A percentile compares a stretch with the other conserved stretches of the same genome.
phyloP scores from a whole-genome alignment of 2,888 invertebrate genomes.

The Lampropteryx suffumata region DNA sequence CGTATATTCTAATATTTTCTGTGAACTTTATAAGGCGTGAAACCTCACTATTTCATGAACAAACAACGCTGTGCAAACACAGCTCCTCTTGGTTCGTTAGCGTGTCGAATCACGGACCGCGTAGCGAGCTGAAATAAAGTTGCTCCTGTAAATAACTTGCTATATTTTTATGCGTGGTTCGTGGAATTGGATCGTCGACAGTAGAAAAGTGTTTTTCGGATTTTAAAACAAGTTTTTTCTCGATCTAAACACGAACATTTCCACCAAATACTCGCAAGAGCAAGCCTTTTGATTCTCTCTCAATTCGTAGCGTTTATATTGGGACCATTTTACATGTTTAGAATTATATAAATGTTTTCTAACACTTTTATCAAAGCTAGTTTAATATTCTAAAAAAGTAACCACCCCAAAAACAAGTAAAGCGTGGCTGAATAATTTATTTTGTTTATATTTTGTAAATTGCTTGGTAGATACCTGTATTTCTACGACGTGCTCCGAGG shows the following conservation, averaged over 20 bases:
- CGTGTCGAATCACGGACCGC: slow-evolving; percentile 36
- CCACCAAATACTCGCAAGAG: no score
- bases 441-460: not conserved
- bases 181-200: not conserved
- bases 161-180: slow-evolving; percentile 29
- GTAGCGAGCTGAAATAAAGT: slow-evolving; percentile 41
- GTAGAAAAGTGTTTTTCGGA: not conserved
- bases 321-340: no score
- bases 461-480: not conserved
- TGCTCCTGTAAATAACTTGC: slow-evolving; percentile 44
- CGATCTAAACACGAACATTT: no score
- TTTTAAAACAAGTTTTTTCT: not conserved
- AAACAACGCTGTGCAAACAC: slow-evolving; percentile 58
- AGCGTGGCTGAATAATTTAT: not conserved
- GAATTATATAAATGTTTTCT: no score
- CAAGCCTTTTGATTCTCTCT: no score
- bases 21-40: slow-evolving; percentile 15
- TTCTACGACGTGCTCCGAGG: not conserved
- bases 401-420: no score
- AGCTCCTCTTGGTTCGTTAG: slow-evolving; percentile 54
- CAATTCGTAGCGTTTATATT: no score
- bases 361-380: no score
- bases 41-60: slow-evolving; percentile 24
- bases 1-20: not conserved
- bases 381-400: no score